These are phyloP conservation scores for Clarias pachynema DNA, from an alignment of 2,797 vertebrate genomes.

Conservation along the genomic window DNA sequence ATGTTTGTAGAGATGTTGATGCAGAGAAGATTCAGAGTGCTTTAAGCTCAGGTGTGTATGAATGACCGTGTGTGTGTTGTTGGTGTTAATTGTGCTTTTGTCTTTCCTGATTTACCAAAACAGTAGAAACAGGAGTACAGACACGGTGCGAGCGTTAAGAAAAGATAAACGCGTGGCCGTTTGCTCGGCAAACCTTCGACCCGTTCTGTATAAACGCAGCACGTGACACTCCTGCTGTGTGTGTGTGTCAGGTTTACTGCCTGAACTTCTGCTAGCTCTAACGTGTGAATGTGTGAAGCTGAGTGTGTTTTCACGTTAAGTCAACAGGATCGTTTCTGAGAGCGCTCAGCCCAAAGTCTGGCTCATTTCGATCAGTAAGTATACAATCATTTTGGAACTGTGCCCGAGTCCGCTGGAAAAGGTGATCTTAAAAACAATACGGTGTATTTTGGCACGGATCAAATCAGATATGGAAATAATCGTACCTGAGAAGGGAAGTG, in stretches of 20 bases:
- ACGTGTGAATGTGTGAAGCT: conserved; percentile 16
- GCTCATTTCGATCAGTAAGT: too few species aligned
- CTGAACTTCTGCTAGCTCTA: background rate
- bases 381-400: too few species aligned
- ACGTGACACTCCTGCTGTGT: conserved; percentile 24
- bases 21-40: background rate
- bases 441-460: too few species aligned
- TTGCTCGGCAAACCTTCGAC: background rate
- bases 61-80: background rate
- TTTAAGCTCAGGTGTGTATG: background rate
- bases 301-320: too few species aligned
- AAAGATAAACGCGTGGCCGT: background rate
- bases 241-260: background rate
- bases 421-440: too few species aligned
- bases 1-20: background rate
- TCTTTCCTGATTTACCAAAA: background rate
- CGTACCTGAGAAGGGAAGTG: too few species aligned
- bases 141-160: background rate
- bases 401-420: too few species aligned
- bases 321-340: too few species aligned
- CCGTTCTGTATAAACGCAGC: conserved; percentile 23
- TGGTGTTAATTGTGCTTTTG: background rate
- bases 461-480: too few species aligned
- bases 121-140: background rate
- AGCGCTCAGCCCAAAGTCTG: too few species aligned